These are phyloP conservation scores for Leptinotarsa haldemani DNA, from an alignment of 2,888 invertebrate species.

Conservation along the genomic window DNA sequence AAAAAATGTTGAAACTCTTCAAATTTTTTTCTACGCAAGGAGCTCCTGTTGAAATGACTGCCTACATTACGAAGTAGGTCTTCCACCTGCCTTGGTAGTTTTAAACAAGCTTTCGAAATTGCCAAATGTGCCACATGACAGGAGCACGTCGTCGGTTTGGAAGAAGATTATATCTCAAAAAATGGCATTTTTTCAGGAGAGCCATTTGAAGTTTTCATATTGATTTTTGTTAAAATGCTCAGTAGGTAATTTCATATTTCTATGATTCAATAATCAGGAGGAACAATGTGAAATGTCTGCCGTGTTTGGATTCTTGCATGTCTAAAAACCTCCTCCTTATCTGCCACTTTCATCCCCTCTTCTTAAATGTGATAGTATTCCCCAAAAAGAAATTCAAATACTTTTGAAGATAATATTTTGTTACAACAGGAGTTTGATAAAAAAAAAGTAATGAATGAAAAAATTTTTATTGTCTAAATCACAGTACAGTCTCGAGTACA, in stretches of 20 bases:
- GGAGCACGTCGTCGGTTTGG: constrained; percentile 46
- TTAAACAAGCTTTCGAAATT: constrained; percentile 57
- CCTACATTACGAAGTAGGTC: constrained; percentile 52
- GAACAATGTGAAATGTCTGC: constrained; percentile 18
- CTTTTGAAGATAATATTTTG: constrained; percentile 19
- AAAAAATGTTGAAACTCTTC: constrained; percentile 58
- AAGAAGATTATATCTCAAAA: no score
- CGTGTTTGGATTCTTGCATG: constrained; percentile 3
- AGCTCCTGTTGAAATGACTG: constrained; percentile 48
- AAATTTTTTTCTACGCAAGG: constrained; percentile 46
- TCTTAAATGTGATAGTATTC: constrained; percentile 19
- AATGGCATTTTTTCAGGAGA: no score
- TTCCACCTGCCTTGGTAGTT: constrained; percentile 53
- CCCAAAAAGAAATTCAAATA: constrained; percentile 13
- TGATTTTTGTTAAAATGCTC: constrained; percentile 7
- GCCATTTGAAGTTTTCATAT: constrained; percentile 13
- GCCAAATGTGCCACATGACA: constrained; percentile 58
- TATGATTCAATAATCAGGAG: constrained; percentile 13
- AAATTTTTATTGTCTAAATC: constrained; percentile 10
- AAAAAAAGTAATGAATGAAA: constrained; percentile 19
- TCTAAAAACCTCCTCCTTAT: constrained; percentile 19
- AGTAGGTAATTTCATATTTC: constrained; percentile 18
- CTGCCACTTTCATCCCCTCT: constrained; percentile 16
- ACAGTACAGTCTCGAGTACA: no score
- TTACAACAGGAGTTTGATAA: constrained; percentile 17